Evolutionary conservation across 2,888 invertebrate species (phyloP), one percentile per base, ranked within the genome.

Genomic region (Tachina lurida): DNA sequence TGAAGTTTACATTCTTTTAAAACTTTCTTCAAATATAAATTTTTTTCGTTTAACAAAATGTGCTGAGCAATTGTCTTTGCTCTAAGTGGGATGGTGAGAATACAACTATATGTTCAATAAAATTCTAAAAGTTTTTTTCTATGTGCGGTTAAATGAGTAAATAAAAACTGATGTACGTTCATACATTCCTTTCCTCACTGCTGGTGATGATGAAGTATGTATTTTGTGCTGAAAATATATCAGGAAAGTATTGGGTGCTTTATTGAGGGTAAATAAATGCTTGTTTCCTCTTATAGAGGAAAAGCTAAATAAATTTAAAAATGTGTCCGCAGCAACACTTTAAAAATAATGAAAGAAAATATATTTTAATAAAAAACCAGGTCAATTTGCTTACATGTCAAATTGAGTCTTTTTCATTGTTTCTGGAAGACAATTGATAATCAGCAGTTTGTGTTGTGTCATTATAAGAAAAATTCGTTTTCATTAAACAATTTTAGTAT

Each of bases 71-170:
- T 31, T 12, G 31, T 31, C 3, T 58, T 5, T 39, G 1, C 58
- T n/a, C 15, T 7, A 31, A 31, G 15, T 3, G 10, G n/a, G 58
- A 39, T 45, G 19, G n/a, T 15, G 15, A 49, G 19, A 7, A 15
- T 45, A 45, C n/a, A 13, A 39, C 5, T 17, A 17, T 62, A 43
- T 63, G 19, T 63, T 43, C 13, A 41, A 43, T 43, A 70, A 70
- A 39, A 54, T 54, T 15, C 12, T 10, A 31, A 60, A 17, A 15
- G 52, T 43, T 73, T 60, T n/a, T 19, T 2, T 60, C 31, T 47
- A 19, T n/a, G 17, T 52, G 62, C 10, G 19, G 62, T 62, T 41
- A 62, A 49, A 74, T 49, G 49, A 49, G 60, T 74, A 60, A 74
- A 63, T 74, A 49, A 41, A 52, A 52, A 19, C n/a, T 43, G 19